Conservation (phyloP, 2,113 vertebrate genomes). For the Tringa solitaria region DNA sequence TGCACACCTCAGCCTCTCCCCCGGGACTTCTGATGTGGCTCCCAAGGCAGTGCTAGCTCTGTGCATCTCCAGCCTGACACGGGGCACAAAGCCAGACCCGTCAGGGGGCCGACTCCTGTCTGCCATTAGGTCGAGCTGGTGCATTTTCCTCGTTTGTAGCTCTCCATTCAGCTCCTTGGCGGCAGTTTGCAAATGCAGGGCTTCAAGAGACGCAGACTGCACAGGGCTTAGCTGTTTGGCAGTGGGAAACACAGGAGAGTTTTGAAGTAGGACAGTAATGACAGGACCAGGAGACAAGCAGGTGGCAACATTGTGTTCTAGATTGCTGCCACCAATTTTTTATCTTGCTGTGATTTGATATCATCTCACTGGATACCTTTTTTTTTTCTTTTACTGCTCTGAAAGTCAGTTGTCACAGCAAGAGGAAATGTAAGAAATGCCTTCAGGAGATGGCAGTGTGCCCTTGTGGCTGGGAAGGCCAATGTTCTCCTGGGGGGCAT, state of each 20-base stretch:
- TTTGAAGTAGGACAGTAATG: background rate
- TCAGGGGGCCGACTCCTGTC: rapidly evolving
- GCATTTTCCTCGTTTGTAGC: background rate
- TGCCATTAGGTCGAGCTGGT: rapidly evolving
- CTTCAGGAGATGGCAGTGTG: background rate
- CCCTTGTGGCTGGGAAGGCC: no score
- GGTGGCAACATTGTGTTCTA: background rate
- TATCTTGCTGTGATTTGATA: background rate
- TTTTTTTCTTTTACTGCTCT: background rate
- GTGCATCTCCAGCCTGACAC: background rate
- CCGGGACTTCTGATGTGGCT: background rate
- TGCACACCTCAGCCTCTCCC: background rate
- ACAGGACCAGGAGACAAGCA: background rate
- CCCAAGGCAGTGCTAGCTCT: background rate
- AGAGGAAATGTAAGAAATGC: background rate
- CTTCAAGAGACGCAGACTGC: background rate
- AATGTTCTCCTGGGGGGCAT: no score
- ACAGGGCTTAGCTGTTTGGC: background rate
- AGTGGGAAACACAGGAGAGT: background rate
- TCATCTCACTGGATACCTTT: background rate
- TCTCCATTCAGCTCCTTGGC: background rate
- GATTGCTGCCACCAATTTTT: background rate
- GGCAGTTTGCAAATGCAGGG: background rate
- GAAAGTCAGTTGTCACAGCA: background rate
- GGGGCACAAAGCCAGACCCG: background rate